Base-by-base conservation (phyloP, 1,140 invertebrate genomes). In the Achatina immaculata region DNA sequence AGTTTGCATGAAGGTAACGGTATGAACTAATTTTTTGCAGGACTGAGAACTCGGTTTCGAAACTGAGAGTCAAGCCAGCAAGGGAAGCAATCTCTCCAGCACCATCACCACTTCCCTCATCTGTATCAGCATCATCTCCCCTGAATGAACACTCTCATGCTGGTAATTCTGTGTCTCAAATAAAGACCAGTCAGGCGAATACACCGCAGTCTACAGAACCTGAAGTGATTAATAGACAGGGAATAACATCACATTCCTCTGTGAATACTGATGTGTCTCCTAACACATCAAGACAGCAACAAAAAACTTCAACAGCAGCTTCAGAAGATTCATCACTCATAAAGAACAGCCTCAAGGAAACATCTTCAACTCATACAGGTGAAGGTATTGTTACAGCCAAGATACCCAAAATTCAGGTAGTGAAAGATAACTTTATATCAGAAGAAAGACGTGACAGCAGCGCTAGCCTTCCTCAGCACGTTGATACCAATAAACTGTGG, bases 401-500 rank as follows among this genome's bases (percentile, higher is more conserved):
- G 40, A 3, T 9, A 4, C 36, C 42, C n/a, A 43, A 40, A 19
- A 43, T 71, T 40, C 36, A 2, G 40, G 42, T 40, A 3, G 68
- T 40, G 2, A 71, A 42, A 42, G 68, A 71, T 14, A 42, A 19
- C 6, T 19, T 31, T 31, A 34, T 16, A 71, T 34, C 24, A 40
- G 36, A 38, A 11, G 68, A 71, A 7, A 71, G 38, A 28, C 36
- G 21, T 11, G n/a, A 28, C n/a, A 66, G 9, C 2, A 21, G 14
- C 34, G 31, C 6, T 9, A 43, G 19, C 38, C n/a, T 0, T 42
- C 9, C 38, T 34, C 68, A 11, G 24, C n/a, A 31, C 9, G 58
- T 62, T 34, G 68, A 71, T 42, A 71, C 68, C 42, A 71, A 4
- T 42, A 71, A 43, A 71, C 68, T 71, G 2, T 71, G 68, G 68